A percentile compares a stretch with the other conserved stretches of the same genome.
These are phyloP conservation scores for Yponomeuta cagnagella DNA, from an alignment of 2,888 invertebrate species.

Conservation along the genomic window DNA sequence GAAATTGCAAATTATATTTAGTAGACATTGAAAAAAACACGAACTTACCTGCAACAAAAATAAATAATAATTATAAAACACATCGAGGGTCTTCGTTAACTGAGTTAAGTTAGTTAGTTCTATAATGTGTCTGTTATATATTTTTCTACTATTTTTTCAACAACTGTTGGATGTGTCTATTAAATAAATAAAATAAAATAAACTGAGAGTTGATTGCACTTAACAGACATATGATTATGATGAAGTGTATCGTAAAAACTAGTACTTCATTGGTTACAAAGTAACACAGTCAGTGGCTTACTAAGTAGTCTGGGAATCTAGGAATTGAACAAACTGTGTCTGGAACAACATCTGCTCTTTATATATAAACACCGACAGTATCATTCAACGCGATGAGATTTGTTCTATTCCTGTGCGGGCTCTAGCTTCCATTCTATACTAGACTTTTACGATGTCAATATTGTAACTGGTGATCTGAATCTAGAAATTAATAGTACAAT, in stretches of 20 bases:
- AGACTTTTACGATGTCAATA: neutral
- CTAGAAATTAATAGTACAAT: neutral
- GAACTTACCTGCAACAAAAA: conserved; percentile 21
- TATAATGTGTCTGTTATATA: no score
- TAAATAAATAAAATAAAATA: no score
- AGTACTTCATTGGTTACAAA: neutral
- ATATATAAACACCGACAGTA: conserved; percentile 26
- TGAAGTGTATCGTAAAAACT: no score
- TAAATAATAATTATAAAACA: neutral
- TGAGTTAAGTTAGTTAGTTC: no score
- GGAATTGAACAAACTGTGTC: neutral
- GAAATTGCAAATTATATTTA: neutral
- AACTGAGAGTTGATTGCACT: no score
- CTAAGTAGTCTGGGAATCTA: neutral
- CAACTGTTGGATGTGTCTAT: no score
- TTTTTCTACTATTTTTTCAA: no score
- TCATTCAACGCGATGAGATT: conserved; percentile 27
- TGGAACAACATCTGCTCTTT: neutral
- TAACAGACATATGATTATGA: no score
- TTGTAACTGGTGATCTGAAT: neutral
- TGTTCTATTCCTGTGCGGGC: conserved; percentile 5
- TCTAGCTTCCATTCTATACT: conserved; percentile 16
- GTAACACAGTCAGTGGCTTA: neutral
- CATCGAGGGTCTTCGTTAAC: no score
- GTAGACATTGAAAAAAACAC: conserved; percentile 13